Base-by-base conservation (phyloP, 1,140 invertebrate species). In the Vanessa tameamea region DNA sequence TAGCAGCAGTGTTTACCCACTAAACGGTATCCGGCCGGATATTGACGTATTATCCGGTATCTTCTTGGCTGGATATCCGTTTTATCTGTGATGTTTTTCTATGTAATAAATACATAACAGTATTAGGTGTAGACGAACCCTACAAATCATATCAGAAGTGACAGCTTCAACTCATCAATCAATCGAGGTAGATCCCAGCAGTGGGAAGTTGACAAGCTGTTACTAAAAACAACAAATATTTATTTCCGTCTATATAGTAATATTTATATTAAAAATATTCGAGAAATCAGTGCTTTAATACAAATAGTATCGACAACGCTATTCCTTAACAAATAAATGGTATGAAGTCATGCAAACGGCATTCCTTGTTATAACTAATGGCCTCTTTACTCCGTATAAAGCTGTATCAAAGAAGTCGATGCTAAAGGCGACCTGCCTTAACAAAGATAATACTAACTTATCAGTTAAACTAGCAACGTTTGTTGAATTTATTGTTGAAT, bases 331-430 rank as follows among this genome's bases (percentile, higher is more conserved):
- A 43, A 70, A 75, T 69, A 70, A 31, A 26, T 43, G 37, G 47
- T 70, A 59, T 66, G 55, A 55, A 75, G 73, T 75, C 73, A 70
- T 75, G 26, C 67, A 70, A 69, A 65, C 64, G 67, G 68, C 51
- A 70, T 75, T 75, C 43, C 67, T 47, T 50, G 63, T 75, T 51
- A 48, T 55, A 20, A 43, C 31, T 43, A 43, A 43, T 43, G 37
- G 37, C 37, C 37, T 43, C 37, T 43, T 43, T 0, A 14, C 26
- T 31, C 31, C 63, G 26, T 47, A 47, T 64, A 47, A 43, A 64
- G 63, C 37, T 15, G 37, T 64, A 47, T 64, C 63, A 64, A 47
- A 64, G 31, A 9, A 11, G 8, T 59, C 14, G 61, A 63, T 43
- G 37, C 37, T 43, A 43, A 43, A 43, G 37, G 37, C 47, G 63